Conservation (phyloP, 2,797 vertebrate species). For the Spondyliosoma cantharus region DNA sequence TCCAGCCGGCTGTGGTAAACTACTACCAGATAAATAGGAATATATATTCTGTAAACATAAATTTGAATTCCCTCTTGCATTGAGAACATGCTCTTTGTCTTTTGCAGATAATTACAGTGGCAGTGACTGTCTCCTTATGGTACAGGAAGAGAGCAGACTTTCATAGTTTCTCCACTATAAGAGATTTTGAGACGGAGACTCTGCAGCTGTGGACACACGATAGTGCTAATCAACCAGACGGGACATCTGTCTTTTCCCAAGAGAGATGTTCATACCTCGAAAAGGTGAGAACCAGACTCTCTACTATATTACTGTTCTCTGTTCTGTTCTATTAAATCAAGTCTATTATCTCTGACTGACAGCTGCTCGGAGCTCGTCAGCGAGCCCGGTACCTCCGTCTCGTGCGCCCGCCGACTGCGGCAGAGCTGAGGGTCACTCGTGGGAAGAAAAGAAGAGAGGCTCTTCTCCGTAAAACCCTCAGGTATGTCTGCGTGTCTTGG, state of each 20-base stretch:
- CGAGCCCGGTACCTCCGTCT: constrained; percentile 81
- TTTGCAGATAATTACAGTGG: constrained; percentile 81
- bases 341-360: constrained; percentile 44
- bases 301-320: neutral
- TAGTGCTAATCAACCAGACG: neutral
- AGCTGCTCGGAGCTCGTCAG: constrained; percentile 82
- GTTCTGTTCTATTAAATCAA: neutral
- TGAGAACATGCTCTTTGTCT: constrained; percentile 18
- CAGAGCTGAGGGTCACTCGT: constrained; percentile 73
- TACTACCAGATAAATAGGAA: neutral
- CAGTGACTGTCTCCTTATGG: constrained; percentile 78
- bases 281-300: constrained; percentile 73
- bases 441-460: constrained; percentile 70
- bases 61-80: neutral
- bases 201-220: constrained; percentile 49
- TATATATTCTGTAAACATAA: neutral
- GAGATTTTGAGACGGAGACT: constrained; percentile 50
- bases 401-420: constrained; percentile 74
- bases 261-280: constrained; percentile 54
- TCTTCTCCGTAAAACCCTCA: constrained; percentile 70
- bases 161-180: constrained; percentile 45
- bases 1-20: constrained; percentile 85
- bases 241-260: constrained; percentile 16
- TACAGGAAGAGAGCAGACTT: constrained; percentile 65
- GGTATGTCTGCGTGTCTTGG: constrained; percentile 41